A percentile compares a stretch with the other conserved stretches of the same genome.
Conservation (phyloP, 2,888 invertebrate genomes). For the Hyalella azteca region DNA sequence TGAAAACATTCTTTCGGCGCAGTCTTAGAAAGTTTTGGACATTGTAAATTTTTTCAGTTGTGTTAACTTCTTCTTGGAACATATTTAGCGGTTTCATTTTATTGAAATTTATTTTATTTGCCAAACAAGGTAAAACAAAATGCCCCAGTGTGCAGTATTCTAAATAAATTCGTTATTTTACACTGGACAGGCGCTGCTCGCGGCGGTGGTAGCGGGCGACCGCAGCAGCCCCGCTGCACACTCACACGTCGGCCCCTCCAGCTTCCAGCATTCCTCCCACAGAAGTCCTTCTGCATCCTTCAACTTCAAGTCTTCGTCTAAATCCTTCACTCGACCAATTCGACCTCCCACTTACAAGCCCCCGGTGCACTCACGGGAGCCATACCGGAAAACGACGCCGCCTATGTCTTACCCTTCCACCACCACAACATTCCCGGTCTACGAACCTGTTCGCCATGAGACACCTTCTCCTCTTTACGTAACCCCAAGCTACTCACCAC, state of each 20-base stretch:
- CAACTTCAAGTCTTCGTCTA: constrained; percentile 11
- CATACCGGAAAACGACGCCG: not conserved
- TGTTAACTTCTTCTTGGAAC: no score
- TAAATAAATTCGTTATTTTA: no score
- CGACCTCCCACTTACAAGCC: not conserved
- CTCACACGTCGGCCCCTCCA: not conserved
- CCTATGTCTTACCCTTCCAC: not conserved
- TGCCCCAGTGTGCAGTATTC: no score
- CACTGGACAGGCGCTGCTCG: not conserved
- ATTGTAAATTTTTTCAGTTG: no score
- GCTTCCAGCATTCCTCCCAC: not conserved
- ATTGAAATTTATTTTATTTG: no score
- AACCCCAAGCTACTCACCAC: not conserved
- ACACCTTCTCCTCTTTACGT: not conserved
- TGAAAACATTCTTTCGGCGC: no score
- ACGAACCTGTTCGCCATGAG: constrained; percentile 17
- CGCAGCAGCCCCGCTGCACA: not conserved
- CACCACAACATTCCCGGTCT: not conserved
- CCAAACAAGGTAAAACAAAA: no score
- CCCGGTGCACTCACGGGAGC: not conserved
- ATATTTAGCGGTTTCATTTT: no score
- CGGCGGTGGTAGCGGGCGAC: not conserved
- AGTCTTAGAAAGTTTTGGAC: no score
- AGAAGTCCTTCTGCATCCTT: not conserved
- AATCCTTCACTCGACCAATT: constrained; percentile 1